These are phyloP conservation scores for Maccullochella peelii DNA, from an alignment of 2,113 vertebrate genomes.

Conservation along the genomic window DNA sequence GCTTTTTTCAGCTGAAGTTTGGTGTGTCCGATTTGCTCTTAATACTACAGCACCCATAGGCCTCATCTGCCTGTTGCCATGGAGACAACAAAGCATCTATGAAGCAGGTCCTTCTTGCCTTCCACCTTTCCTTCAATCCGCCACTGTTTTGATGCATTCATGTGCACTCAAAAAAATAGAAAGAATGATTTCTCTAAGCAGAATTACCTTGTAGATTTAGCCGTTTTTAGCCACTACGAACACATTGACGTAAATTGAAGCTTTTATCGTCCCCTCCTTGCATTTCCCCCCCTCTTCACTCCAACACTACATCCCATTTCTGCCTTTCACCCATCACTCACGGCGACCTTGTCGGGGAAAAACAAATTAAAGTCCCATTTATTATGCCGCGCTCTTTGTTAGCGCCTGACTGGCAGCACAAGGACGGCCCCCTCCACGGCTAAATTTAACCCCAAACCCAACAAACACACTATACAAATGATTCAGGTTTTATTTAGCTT, in stretches of 20 bases:
- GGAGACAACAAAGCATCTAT: slow-evolving; percentile 24
- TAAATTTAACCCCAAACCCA: slow-evolving; percentile 32
- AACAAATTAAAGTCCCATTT: slow-evolving; percentile 80
- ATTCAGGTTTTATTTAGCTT: slow-evolving; percentile 10
- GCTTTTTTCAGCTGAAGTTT: neutral
- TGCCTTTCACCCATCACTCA: slow-evolving; percentile 67
- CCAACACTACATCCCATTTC: slow-evolving; percentile 14
- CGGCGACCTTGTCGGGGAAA: slow-evolving; percentile 74
- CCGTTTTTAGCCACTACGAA: neutral
- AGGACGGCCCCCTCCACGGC: slow-evolving; percentile 58
- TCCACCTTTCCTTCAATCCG: neutral
- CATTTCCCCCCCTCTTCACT: neutral
- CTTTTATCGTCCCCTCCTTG: neutral
- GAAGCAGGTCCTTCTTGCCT: neutral
- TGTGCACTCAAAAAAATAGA: neutral
- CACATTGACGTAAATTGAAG: neutral
- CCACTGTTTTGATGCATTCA: neutral
- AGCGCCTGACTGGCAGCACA: slow-evolving; percentile 69
- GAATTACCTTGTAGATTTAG: neutral
- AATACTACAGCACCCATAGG: slow-evolving; percentile 26
- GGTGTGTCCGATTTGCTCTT: neutral
- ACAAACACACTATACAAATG: neutral
- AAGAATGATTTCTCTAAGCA: neutral
- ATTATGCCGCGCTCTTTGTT: slow-evolving; percentile 74
- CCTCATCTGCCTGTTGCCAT: slow-evolving; percentile 33